phyloP scores from a whole-genome alignment of 2,797 vertebrate genomes.

The Bufotes viridis region DNA sequence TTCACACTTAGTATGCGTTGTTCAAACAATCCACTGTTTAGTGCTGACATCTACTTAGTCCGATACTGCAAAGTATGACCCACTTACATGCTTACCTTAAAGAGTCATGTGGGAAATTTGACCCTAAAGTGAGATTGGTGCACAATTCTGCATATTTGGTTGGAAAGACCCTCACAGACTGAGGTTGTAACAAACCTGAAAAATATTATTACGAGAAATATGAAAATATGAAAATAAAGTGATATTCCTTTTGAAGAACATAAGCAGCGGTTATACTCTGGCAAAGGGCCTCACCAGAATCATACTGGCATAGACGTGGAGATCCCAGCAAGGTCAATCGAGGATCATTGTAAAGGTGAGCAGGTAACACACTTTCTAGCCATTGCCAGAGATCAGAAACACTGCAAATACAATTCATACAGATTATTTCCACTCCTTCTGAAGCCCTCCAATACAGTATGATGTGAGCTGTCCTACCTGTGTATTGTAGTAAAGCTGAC shows the following conservation, averaged over 20 bases:
- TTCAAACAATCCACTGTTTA: no score
- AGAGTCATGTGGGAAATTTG: conserved; percentile 3
- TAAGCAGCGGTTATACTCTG: not conserved
- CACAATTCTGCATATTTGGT: not conserved
- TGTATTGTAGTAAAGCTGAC: conserved; percentile 71
- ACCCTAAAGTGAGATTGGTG: not conserved
- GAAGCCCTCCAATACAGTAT: not conserved
- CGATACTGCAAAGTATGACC: no score
- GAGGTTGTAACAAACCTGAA: not conserved
- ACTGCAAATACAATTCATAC: conserved; percentile 20
- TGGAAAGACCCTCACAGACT: not conserved
- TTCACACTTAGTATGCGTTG: no score
- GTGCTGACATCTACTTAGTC: no score
- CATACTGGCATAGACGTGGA: conserved; percentile 68
- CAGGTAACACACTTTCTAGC: conserved; percentile 71
- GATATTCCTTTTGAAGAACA: not conserved
- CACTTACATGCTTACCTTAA: conserved; percentile 23
- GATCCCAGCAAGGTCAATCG: conserved; percentile 69
- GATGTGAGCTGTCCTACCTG: conserved; percentile 65
- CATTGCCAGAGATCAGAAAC: conserved; percentile 73
- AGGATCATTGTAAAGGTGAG: conserved; percentile 73
- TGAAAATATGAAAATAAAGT: not conserved
- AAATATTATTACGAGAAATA: not conserved
- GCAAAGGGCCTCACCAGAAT: not conserved
- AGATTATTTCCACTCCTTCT: no score